Percentiles rank a stretch among this genome's conserved stretches.
These are phyloP conservation scores for Hirtodrosophila histrioides DNA, from an alignment of 2,888 invertebrate species.

Conservation along the genomic window DNA sequence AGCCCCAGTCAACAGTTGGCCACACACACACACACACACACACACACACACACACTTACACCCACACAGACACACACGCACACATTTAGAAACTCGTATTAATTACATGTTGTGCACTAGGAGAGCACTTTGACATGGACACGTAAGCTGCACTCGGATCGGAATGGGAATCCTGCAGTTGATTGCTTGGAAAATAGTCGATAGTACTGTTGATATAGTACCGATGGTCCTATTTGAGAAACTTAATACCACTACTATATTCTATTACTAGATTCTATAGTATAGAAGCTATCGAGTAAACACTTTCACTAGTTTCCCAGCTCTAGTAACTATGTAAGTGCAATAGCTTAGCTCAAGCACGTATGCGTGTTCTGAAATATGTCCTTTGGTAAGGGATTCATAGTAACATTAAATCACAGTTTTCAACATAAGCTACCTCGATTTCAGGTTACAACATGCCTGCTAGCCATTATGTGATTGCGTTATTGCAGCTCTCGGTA, in stretches of 20 bases:
- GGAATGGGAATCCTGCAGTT: constrained; percentile 1
- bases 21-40: constrained; percentile 8
- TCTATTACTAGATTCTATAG: no score
- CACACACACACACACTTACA: constrained; percentile 1
- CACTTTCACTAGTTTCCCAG: no score
- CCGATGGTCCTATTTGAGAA: no score
- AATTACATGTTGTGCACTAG: constrained; percentile 59
- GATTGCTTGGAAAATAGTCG: background rate
- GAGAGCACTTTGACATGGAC: constrained; percentile 44
- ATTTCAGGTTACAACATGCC: constrained; percentile 4
- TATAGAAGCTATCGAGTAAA: no score
- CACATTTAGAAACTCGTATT: constrained; percentile 41
- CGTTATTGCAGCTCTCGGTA: constrained; percentile 32
- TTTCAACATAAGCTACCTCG: no score
- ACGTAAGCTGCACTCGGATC: constrained; percentile 5
- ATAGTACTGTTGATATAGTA: no score
- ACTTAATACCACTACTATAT: no score
- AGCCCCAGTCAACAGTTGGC: constrained; percentile 71
- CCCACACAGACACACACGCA: no score
- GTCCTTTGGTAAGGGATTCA: constrained; percentile 19
- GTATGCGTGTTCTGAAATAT: no score
- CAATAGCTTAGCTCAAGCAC: no score
- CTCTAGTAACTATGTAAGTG: no score
- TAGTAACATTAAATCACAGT: background rate
- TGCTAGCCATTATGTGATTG: constrained; percentile 42